These are phyloP conservation scores for Pandemis corylana DNA, from an alignment of 2,888 invertebrate genomes.

Conservation along the genomic window DNA sequence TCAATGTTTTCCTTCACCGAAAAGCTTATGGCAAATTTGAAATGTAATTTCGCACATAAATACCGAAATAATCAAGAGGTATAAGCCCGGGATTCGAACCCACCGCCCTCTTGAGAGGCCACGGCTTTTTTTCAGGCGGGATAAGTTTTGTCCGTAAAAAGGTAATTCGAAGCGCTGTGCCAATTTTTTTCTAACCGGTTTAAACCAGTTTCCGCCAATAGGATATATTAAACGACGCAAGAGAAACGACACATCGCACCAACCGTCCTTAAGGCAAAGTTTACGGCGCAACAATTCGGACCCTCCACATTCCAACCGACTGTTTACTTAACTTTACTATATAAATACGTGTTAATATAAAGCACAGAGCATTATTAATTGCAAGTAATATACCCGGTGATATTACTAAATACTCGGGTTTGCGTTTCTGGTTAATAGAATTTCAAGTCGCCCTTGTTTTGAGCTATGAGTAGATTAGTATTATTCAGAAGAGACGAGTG, in stretches of 20 bases:
- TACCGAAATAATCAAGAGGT: too few species aligned
- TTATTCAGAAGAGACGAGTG: neutral
- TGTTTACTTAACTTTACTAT: conserved; percentile 9
- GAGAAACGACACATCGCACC: neutral
- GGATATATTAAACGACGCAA: neutral
- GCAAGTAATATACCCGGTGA: conserved; percentile 36
- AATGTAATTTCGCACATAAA: too few species aligned
- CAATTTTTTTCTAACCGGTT: too few species aligned
- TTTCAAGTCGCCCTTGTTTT: conserved; percentile 19
- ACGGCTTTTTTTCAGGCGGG: too few species aligned
- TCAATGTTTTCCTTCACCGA: too few species aligned
- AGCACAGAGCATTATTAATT: conserved; percentile 32
- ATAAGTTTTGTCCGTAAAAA: too few species aligned
- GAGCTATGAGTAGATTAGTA: conserved; percentile 18
- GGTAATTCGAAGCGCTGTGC: too few species aligned
- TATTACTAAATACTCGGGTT: conserved; percentile 34
- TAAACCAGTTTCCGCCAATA: neutral
- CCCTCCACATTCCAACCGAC: conserved; percentile 28
- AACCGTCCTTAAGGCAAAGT: conserved; percentile 5
- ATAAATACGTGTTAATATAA: conserved; percentile 35
- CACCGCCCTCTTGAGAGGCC: too few species aligned
- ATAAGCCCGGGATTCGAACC: too few species aligned
- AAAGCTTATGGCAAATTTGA: too few species aligned
- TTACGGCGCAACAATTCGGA: conserved; percentile 9
- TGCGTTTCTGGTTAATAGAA: conserved; percentile 33